Base-by-base conservation (phyloP, 2,888 invertebrate species). In the Tenthredo scrophulariae region DNA sequence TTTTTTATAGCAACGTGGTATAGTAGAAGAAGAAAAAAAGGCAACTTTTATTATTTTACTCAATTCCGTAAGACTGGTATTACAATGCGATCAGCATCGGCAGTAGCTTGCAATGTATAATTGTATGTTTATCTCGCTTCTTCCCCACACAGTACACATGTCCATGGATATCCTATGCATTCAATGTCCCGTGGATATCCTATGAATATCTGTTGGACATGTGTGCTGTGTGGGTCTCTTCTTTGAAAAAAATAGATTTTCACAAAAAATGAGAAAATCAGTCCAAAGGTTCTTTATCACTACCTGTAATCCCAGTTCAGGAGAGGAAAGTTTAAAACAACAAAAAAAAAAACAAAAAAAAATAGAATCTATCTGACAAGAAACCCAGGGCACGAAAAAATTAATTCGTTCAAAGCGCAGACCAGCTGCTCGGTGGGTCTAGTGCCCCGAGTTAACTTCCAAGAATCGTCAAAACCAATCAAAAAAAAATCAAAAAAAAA, bases 361-460 rank as follows among this genome's bases (percentile, higher is more conserved):
- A 77, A 26, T 10, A 15, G 29, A 70, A 65, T 67, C 46, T n/a
- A 83, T 67, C 9, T n/a, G 10, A 50, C 46, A 40, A 22, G 80
- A 62, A 65, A 58, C 67, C 29, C 33, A 18, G 33, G 33, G 33
- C 62, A 65, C 67, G n/a, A 83, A 65, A 79, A 82, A 46, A 46
- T 83, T 83, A 83, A 83, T 83, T 83, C 67, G 85, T 79, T 89
- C 88, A 86, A 90, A 87, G 89, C 87, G 92, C 93, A 93, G 93
- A 91, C 93, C 93, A 93, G 93, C 93, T 93, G 93, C 93, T 92
- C 91, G 90, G 91, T 92, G 92, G 91, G 89, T 90, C 88, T 85
- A 87, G 86, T 87, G 87, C 87, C 88, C 89, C 86, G 86, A 70
- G 84, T 87, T 86, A 79, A 33, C 54, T 65, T 43, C 37, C 7